These are phyloP conservation scores for Dyspetes luteomarginatus DNA, from an alignment of 2,888 invertebrate genomes.

Conservation along the genomic window DNA sequence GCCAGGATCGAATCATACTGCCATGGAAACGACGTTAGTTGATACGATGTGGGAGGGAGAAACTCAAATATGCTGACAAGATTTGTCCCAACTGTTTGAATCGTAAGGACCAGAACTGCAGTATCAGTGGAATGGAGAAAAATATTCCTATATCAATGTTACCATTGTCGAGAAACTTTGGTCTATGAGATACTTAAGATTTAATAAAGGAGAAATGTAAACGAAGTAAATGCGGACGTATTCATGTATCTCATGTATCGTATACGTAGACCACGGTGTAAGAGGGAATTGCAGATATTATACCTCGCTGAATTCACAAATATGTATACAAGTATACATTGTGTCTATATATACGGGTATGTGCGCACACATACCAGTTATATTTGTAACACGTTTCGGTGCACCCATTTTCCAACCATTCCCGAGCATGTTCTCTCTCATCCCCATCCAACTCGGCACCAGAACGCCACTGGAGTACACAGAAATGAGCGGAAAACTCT, in stretches of 20 bases:
- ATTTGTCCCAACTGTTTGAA: not conserved
- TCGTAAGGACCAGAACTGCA: not conserved
- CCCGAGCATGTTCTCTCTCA: constrained; percentile 30
- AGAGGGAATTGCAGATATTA: constrained; percentile 40
- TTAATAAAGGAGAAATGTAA: constrained; percentile 54
- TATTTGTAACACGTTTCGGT: constrained; percentile 55
- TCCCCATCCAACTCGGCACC: constrained; percentile 31
- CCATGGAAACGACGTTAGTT: too few species aligned
- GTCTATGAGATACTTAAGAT: constrained; percentile 34
- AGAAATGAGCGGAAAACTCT: constrained; percentile 67
- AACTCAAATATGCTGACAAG: constrained; percentile 6
- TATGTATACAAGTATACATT: not conserved
- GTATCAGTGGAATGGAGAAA: constrained; percentile 22
- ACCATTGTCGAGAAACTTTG: not conserved
- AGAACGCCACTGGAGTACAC: constrained; percentile 39
- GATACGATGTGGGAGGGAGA: not conserved
- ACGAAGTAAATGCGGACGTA: constrained; percentile 41
- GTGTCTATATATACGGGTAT: not conserved
- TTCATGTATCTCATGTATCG: constrained; percentile 34
- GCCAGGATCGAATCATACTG: too few species aligned
- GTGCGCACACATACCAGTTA: constrained; percentile 22
- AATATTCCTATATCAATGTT: constrained; percentile 20
- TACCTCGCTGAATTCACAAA: constrained; percentile 40
- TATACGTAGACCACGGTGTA: constrained; percentile 27
- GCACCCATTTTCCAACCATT: constrained; percentile 28